Conservation (phyloP, 92 coral and sea anemone genomes). For the Blastomussa wellsi region DNA sequence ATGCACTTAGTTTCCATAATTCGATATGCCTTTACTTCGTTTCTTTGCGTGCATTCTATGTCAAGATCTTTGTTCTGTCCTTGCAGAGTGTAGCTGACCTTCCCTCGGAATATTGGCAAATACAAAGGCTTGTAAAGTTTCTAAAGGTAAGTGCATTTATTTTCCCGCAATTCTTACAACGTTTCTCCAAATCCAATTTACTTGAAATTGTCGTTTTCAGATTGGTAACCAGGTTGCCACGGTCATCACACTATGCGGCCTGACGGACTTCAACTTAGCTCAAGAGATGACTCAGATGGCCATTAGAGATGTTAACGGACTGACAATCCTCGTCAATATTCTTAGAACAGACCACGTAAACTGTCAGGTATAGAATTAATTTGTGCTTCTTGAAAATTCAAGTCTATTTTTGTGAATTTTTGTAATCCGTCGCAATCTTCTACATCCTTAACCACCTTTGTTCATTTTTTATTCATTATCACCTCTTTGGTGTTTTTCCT, state of each 20-base stretch:
- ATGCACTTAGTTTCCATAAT: neutral
- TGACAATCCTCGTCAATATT: slow-evolving; percentile 76
- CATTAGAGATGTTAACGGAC: slow-evolving; percentile 84
- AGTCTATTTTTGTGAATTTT: too few relatives aligned
- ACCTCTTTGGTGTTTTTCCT: too few relatives aligned
- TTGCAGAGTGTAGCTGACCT: slow-evolving; percentile 80
- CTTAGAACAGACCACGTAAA: slow-evolving; percentile 79
- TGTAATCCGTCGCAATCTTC: too few relatives aligned
- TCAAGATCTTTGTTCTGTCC: neutral
- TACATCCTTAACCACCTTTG: too few relatives aligned
- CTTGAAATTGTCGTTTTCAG: slow-evolving; percentile 29
- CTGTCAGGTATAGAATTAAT: slow-evolving; percentile 63
- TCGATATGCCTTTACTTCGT: neutral
- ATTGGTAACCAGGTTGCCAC: slow-evolving; percentile 94
- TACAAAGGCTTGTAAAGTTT: slow-evolving; percentile 85
- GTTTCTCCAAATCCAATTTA: neutral
- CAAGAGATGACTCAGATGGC: slow-evolving; percentile 94
- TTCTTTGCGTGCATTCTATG: neutral
- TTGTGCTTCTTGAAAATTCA: too few relatives aligned
- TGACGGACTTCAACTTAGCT: slow-evolving; percentile 83
- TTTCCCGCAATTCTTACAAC: neutral
- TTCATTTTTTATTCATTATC: too few relatives aligned
- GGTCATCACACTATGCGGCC: slow-evolving; percentile 83
- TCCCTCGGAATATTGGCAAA: slow-evolving; percentile 97
- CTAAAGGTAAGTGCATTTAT: slow-evolving; percentile 55